Conservation (phyloP, 2,113 vertebrate genomes). For the Hyaena hyaena region DNA sequence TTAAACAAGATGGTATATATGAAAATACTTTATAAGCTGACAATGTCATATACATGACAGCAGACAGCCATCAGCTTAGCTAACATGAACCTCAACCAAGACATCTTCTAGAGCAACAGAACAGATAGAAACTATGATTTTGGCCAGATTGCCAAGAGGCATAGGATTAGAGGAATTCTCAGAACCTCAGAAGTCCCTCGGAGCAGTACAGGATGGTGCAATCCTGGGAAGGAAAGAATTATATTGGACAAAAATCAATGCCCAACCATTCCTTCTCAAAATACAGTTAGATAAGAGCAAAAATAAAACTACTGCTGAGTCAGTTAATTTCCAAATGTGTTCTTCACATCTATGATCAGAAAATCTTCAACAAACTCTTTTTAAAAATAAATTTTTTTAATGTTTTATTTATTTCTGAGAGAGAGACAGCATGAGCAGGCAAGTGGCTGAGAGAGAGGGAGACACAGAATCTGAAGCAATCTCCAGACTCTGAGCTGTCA, state of each 20-base stretch:
- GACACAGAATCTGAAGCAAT: no score
- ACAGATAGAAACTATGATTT: not conserved
- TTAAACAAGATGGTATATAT: not conserved
- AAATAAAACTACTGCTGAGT: not conserved
- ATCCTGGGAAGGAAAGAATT: not conserved
- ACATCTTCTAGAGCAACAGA: not conserved
- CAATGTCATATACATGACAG: not conserved
- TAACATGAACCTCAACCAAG: not conserved
- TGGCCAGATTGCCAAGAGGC: not conserved
- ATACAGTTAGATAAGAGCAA: not conserved
- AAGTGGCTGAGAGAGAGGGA: no score
- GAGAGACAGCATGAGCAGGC: no score
- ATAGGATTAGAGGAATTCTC: not conserved
- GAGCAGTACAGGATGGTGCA: not conserved
- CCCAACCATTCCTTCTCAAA: not conserved
- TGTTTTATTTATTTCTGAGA: no score
- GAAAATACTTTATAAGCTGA: not conserved
- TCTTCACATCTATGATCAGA: conserved; percentile 9
- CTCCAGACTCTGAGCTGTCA: no score
- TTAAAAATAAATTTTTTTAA: no score
- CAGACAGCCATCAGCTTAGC: not conserved
- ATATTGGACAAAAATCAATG: not conserved
- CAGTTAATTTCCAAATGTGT: conserved; percentile 36
- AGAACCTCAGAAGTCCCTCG: not conserved
- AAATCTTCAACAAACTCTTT: conserved; percentile 5